A percentile compares a stretch with the other conserved stretches of the same genome.
Evolutionary conservation across 1,140 invertebrate species (phyloP).

Genomic region (Euglossa dilemma): DNA sequence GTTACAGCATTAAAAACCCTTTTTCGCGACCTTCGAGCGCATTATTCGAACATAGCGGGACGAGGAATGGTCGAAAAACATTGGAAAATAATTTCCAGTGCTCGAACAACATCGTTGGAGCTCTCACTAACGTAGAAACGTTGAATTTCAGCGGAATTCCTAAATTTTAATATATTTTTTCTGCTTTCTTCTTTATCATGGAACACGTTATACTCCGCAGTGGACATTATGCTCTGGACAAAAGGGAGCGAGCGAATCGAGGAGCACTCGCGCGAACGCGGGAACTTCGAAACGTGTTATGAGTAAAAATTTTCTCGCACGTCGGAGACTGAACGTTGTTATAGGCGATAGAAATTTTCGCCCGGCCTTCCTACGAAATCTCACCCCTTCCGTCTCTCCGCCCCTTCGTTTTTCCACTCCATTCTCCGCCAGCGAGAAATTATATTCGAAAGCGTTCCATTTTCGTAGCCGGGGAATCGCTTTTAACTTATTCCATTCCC

Average conservation of each 20-base stretch:
- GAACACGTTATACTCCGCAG: background rate
- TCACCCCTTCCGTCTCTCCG: background rate
- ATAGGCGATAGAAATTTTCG: conserved; percentile 17
- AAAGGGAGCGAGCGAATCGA: background rate
- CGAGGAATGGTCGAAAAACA: no score
- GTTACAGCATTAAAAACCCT: no score
- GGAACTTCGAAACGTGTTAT: background rate
- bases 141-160: background rate
- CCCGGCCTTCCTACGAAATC: background rate
- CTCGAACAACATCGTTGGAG: no score
- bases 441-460: background rate
- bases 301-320: conserved; percentile 1
- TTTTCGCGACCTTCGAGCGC: no score
- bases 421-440: background rate
- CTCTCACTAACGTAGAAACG: no score
- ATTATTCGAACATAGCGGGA: no score
- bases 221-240: background rate
- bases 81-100: no score
- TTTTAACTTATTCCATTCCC: conserved; percentile 32
- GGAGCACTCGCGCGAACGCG: background rate
- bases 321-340: conserved; percentile 5
- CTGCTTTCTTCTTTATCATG: background rate
- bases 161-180: background rate
- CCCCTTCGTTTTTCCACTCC: background rate
- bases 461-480: conserved; percentile 11